Conservation (phyloP, 2,888 invertebrate genomes). For the Pediacus dermestoides region DNA sequence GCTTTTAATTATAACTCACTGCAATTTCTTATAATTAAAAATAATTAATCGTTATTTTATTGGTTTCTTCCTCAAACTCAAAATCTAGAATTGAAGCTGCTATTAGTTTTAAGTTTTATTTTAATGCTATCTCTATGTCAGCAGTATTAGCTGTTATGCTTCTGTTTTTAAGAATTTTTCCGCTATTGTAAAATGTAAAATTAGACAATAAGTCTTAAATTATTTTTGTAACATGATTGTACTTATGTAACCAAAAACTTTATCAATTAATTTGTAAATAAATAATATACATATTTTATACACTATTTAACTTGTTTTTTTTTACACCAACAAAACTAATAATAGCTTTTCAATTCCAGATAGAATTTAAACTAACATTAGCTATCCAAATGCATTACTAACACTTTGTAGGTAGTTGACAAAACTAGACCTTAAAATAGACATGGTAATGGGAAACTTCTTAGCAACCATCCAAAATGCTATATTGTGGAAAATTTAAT, state of each 20-base stretch:
- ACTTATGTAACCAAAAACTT: not conserved
- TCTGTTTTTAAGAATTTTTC: not conserved
- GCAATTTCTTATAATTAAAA: too few species aligned
- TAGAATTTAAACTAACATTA: too few species aligned
- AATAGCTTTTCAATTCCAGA: conserved; percentile 25
- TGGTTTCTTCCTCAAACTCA: conserved; percentile 30
- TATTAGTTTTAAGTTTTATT: conserved; percentile 31
- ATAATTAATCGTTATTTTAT: conserved; percentile 14
- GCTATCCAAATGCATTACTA: too few species aligned
- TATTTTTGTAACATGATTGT: not conserved
- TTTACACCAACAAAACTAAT: too few species aligned
- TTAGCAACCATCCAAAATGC: too few species aligned
- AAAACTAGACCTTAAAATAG: too few species aligned
- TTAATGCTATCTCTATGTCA: too few species aligned
- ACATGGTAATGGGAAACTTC: too few species aligned
- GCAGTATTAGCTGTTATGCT: too few species aligned
- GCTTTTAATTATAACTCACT: too few species aligned
- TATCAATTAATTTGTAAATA: conserved; percentile 21
- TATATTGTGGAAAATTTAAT: too few species aligned
- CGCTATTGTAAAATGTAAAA: not conserved
- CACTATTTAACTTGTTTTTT: conserved; percentile 18
- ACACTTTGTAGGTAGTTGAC: too few species aligned
- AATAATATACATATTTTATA: conserved; percentile 21
- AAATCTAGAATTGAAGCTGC: conserved; percentile 44
- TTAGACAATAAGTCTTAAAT: not conserved